Percentiles rank a stretch among this genome's conserved stretches.
Evolutionary conservation across 2,797 vertebrate species (phyloP).

Genomic region (Urosaurus nigricauda): DNA sequence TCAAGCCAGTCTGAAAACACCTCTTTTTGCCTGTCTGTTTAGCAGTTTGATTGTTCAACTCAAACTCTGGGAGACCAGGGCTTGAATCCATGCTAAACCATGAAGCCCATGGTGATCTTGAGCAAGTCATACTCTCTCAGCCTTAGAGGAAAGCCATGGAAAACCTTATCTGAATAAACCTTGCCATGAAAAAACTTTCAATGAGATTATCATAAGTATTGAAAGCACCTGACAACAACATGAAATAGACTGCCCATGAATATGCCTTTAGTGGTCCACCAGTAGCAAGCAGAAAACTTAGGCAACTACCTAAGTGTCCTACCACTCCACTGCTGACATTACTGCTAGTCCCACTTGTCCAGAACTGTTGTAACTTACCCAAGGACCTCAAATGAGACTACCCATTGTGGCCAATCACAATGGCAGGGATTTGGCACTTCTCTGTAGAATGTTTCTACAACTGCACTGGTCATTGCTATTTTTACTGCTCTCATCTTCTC

Average conservation of each 20-base stretch:
- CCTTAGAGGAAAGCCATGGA: no score
- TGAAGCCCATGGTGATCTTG: no score
- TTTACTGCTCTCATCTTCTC: background rate
- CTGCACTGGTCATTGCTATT: background rate
- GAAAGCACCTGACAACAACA: background rate
- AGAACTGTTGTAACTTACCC: background rate
- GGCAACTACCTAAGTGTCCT: background rate
- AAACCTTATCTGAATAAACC: no score
- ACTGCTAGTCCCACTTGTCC: background rate
- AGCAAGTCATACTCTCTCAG: no score
- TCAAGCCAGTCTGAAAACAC: no score
- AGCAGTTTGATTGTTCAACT: background rate
- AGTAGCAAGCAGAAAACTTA: background rate
- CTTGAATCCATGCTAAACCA: no score
- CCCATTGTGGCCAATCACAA: background rate
- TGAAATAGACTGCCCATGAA: background rate
- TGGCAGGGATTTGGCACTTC: background rate
- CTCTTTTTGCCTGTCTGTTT: no score
- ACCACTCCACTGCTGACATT: background rate
- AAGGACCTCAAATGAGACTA: background rate
- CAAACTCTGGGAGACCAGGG: no score
- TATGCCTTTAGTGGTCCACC: background rate
- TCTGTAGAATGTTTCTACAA: background rate
- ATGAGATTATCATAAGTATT: no score
- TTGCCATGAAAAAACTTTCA: no score